Evolutionary conservation across 1,140 invertebrate species (phyloP).

Genomic region (Formica exsecta): DNA sequence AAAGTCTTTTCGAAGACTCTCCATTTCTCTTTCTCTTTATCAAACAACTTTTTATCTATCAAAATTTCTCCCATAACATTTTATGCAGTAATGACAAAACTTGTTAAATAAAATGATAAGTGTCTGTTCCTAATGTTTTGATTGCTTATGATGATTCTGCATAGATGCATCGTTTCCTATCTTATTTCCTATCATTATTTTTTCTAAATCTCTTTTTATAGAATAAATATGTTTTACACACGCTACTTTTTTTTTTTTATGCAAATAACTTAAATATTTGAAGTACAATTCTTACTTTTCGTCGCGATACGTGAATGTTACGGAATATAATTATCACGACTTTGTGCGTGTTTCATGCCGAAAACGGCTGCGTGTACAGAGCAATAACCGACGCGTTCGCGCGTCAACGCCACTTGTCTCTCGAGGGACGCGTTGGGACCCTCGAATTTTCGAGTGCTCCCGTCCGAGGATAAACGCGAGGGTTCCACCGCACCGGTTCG

Average conservation of each 20-base stretch:
- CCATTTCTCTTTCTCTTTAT: no score
- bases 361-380: conserved; percentile 49
- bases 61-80: background rate
- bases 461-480: conserved; percentile 61
- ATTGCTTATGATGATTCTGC: background rate
- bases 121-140: background rate
- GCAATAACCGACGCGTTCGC: conserved; percentile 61
- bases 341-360: conserved; percentile 49
- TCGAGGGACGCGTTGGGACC: conserved; percentile 56
- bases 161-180: background rate
- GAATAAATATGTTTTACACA: background rate
- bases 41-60: background rate
- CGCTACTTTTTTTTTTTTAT: background rate
- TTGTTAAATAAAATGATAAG: conserved; percentile 7
- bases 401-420: conserved; percentile 64
- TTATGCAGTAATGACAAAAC: background rate
- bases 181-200: background rate
- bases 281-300: conserved; percentile 22
- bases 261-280: background rate
- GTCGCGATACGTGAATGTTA: background rate
- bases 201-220: background rate
- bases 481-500: conserved; percentile 38
- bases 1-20: no score
- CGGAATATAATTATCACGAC: conserved; percentile 48
- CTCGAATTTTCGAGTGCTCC: conserved; percentile 70